These are phyloP conservation scores for Tachystola acroxantha DNA, from an alignment of 2,888 invertebrate genomes.

Conservation along the genomic window DNA sequence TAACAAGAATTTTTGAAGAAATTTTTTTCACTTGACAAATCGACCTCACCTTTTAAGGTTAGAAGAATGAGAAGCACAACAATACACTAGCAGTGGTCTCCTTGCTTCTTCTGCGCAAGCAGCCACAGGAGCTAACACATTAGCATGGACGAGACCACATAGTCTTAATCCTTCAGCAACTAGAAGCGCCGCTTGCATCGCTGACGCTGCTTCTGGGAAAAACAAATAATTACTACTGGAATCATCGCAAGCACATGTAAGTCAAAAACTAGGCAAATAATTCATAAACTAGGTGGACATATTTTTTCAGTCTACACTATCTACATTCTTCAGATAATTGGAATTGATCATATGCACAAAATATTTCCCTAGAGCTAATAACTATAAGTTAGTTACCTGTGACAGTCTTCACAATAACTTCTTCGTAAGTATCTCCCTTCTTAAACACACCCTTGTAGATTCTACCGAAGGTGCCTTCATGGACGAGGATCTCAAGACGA, in stretches of 20 bases:
- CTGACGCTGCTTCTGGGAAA: conserved; percentile 82
- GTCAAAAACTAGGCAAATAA: neutral
- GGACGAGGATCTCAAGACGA: conserved; percentile 78
- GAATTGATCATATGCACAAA: too few relatives aligned
- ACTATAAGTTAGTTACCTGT: too few relatives aligned
- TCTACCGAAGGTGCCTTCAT: conserved; percentile 93
- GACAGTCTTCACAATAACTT: conserved; percentile 92
- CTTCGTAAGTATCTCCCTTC: conserved; percentile 80
- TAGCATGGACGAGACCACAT: conserved; percentile 83
- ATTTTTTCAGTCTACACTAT: too few relatives aligned
- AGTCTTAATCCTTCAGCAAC: conserved; percentile 87
- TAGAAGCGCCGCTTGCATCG: conserved; percentile 83
- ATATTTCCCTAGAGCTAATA: too few relatives aligned
- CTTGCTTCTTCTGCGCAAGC: conserved; percentile 78
- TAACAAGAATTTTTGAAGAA: neutral
- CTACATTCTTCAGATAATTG: too few relatives aligned
- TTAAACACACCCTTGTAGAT: conserved; percentile 88
- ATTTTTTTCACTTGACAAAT: neutral
- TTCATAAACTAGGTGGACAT: too few relatives aligned
- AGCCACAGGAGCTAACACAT: conserved; percentile 84
- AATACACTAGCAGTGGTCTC: conserved; percentile 84
- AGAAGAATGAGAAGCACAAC: conserved; percentile 81
- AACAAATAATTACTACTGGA: neutral
- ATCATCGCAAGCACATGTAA: neutral
- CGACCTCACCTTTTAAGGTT: conserved; percentile 81